Conservation (phyloP, 2,113 vertebrate species). For the Struthidea cinerea region DNA sequence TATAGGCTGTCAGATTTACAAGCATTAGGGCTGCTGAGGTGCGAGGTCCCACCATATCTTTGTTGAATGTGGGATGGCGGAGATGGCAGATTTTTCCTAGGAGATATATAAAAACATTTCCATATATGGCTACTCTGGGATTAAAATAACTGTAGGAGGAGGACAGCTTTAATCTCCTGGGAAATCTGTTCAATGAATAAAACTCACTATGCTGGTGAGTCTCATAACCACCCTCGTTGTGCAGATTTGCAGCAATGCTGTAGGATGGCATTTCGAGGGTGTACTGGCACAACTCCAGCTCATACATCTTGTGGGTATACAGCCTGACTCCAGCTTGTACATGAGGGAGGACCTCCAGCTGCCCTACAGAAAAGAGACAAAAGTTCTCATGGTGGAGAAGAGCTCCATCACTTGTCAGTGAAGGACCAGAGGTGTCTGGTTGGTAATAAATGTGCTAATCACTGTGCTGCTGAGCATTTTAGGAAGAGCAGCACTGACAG, state of each 20-base stretch:
- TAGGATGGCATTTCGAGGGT: rapidly evolving
- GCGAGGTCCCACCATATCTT: not conserved
- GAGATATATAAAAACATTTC: not conserved
- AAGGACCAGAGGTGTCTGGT: not conserved
- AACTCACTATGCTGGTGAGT: not conserved
- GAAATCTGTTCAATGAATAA: not conserved
- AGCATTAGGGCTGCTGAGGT: not conserved
- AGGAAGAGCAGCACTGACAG: not conserved
- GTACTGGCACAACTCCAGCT: not conserved
- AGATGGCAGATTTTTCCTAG: not conserved
- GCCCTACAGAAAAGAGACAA: not conserved
- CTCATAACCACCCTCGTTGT: not conserved
- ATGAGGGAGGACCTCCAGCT: not conserved
- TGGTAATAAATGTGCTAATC: not conserved
- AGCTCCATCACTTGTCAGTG: not conserved
- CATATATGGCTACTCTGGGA: too few species aligned
- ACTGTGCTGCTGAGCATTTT: not conserved
- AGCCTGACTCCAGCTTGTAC: too few species aligned
- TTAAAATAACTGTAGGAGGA: not conserved
- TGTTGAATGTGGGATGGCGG: too few species aligned
- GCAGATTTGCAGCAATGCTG: not conserved
- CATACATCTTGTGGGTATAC: rapidly evolving
- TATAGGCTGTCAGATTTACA: not conserved
- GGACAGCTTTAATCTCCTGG: too few species aligned
- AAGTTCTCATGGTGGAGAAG: not conserved